A percentile compares a stretch with the other conserved stretches of the same genome.
Evolutionary conservation across 1,140 invertebrate species (phyloP).

Genomic region (Rhopalosiphum padi): DNA sequence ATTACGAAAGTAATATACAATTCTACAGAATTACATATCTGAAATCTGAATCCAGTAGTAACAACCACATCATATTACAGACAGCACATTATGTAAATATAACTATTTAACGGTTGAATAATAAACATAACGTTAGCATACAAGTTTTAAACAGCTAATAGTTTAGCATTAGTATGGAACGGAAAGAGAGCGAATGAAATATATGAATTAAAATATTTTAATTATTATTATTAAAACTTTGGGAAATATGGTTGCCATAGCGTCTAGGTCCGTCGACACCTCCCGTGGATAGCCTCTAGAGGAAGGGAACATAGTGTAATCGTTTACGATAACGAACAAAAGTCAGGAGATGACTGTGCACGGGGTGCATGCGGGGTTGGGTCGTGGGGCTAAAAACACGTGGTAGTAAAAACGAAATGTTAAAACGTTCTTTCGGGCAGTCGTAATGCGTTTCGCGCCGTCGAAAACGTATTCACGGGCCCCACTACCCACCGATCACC

Average conservation of each 20-base stretch:
- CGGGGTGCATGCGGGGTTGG: neutral
- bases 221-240: neutral
- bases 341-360: too few species aligned
- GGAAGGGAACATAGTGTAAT: neutral
- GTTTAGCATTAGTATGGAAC: neutral
- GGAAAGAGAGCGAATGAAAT: neutral
- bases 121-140: neutral
- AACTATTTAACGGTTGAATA: neutral
- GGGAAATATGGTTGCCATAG: neutral
- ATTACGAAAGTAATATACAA: neutral
- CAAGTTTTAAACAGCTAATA: neutral
- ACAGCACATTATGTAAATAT: neutral
- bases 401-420: slow-evolving; percentile 27
- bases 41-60: neutral
- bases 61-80: neutral
- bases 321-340: neutral
- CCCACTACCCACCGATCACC: neutral
- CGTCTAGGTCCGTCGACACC: neutral
- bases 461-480: slow-evolving; percentile 24
- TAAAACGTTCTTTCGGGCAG: slow-evolving; percentile 34
- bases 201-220: neutral
- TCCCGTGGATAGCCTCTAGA: neutral
- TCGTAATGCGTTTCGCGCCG: slow-evolving; percentile 5
- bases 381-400: neutral
- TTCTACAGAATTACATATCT: neutral